These are phyloP conservation scores for Leptonema lineaticorne DNA, from an alignment of 1,140 invertebrate genomes.

Conservation along the genomic window DNA sequence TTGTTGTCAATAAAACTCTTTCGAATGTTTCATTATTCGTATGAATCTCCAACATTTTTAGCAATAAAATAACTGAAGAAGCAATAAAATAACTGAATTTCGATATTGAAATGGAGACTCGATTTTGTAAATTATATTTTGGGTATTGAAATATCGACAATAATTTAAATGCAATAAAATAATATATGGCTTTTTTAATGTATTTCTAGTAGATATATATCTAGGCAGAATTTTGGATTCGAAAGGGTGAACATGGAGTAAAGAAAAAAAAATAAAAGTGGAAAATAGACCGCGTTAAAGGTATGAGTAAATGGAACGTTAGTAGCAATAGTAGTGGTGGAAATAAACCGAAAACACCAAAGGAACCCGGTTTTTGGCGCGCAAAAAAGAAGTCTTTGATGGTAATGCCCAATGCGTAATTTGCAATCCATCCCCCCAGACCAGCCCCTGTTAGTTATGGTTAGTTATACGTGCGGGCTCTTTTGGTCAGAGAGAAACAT, in stretches of 20 bases:
- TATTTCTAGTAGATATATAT: neutral
- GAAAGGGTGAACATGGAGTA: neutral
- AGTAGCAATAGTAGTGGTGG: neutral
- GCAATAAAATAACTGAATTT: too few species aligned
- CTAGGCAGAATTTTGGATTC: neutral
- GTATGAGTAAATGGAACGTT: too few species aligned
- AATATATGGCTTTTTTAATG: neutral
- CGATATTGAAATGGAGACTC: too few species aligned
- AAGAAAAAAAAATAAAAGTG: neutral
- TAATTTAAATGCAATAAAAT: neutral
- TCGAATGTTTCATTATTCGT: too few species aligned
- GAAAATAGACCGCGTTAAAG: too few species aligned
- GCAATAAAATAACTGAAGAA: too few species aligned
- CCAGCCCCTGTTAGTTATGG: slow-evolving; percentile 40
- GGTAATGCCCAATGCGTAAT: slow-evolving; percentile 38
- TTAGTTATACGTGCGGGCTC: slow-evolving; percentile 39
- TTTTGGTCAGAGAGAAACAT: slow-evolving; percentile 27
- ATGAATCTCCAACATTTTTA: too few species aligned
- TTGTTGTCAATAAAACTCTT: too few species aligned
- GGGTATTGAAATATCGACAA: too few species aligned
- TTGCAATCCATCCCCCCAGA: slow-evolving; percentile 35
- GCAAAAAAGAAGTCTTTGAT: slow-evolving; percentile 35
- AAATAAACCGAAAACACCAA: slow-evolving; percentile 6
- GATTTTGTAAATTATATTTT: too few species aligned
- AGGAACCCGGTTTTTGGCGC: neutral